Evolutionary conservation across 2,113 vertebrate species (phyloP).

Genomic region (Lasiurus borealis): DNA sequence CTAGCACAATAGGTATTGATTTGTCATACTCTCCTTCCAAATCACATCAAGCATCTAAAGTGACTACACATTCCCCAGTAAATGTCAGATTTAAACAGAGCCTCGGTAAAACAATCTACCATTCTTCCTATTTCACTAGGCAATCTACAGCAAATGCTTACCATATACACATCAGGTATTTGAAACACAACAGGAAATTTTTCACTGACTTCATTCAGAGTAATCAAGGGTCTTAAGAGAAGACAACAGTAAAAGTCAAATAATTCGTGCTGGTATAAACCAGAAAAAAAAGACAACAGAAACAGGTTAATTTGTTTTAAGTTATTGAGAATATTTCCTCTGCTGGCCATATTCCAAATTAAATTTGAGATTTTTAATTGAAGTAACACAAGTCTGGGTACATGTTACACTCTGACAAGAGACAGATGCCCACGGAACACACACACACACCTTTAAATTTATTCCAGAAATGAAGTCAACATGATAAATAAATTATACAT

Average conservation of each 20-base stretch:
- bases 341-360: conserved; percentile 45
- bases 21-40: conserved; percentile 45
- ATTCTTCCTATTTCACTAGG: conserved; percentile 66
- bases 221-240: conserved; percentile 45
- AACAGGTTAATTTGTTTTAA: conserved; percentile 49
- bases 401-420: conserved; percentile 19
- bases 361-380: conserved; percentile 32
- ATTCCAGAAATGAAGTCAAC: conserved; percentile 53
- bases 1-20: conserved; percentile 46
- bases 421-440: neutral
- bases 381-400: neutral
- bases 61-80: conserved; percentile 32
- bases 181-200: conserved; percentile 50
- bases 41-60: conserved; percentile 40
- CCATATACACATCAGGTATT: conserved; percentile 73
- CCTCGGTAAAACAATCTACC: conserved; percentile 42
- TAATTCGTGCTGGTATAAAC: conserved; percentile 33
- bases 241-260: conserved; percentile 57
- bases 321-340: conserved; percentile 40
- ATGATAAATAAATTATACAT: conserved; percentile 76
- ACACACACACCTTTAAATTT: neutral
- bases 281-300: conserved; percentile 36
- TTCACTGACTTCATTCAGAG: conserved; percentile 58
- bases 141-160: conserved; percentile 72
- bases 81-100: conserved; percentile 35